Evolutionary conservation across 2,888 invertebrate species (phyloP).

Genomic region (Andrena camellia): DNA sequence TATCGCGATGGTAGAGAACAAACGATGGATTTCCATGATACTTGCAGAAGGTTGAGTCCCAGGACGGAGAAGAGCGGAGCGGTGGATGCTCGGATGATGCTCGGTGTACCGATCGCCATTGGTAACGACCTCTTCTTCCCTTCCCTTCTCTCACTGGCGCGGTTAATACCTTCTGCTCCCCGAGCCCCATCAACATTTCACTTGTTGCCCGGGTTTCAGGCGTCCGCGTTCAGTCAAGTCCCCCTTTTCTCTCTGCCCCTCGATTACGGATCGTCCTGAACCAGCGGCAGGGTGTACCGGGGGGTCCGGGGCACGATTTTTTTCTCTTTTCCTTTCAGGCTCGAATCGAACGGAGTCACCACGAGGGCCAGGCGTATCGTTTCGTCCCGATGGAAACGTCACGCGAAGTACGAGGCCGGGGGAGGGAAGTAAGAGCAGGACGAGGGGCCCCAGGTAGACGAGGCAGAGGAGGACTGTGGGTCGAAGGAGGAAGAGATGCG

Average conservation of each 20-base stretch:
- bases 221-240: constrained; percentile 39
- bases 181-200: constrained; percentile 59
- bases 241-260: not conserved
- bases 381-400: constrained; percentile 45
- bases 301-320: not conserved
- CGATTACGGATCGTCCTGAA: too few relatives aligned
- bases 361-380: constrained; percentile 30
- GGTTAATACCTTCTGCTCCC: constrained; percentile 33
- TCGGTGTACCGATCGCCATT: constrained; percentile 62
- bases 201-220: constrained; percentile 50
- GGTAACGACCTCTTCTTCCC: constrained; percentile 56
- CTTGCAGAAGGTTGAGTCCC: not conserved
- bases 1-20: not conserved
- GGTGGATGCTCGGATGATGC: constrained; percentile 40
- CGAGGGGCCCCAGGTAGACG: not conserved
- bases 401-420: constrained; percentile 46
- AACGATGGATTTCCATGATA: constrained; percentile 3
- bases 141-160: constrained; percentile 47
- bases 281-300: too few relatives aligned
- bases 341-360: constrained; percentile 38
- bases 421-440: not conserved
- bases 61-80: not conserved
- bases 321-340: constrained; percentile 5
- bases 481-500: constrained; percentile 48
- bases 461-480: not conserved